Base-by-base conservation (phyloP, 2,888 invertebrate genomes). In the Trachelus stipa region DNA sequence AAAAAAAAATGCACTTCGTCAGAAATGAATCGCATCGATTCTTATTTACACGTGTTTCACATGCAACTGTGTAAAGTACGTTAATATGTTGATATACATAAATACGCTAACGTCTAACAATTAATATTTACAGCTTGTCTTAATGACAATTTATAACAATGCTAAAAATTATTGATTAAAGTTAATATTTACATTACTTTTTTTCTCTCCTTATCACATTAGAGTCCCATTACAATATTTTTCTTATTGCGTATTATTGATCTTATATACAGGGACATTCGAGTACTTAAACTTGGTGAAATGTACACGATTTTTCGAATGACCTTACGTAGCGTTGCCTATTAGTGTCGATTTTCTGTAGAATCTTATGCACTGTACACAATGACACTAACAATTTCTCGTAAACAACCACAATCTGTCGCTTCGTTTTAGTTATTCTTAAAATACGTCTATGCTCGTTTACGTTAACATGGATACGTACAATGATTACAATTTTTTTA, bases 181-280 rank as follows among this genome's bases (percentile, higher is more conserved):
- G 40, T 33, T 69, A 37, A 40, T 84, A 84, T 85, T 40, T 85
- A 85, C 85, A 85, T 80, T 77, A 75, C 77, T 12, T 15, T 12
- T 3, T 35, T 23, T 73, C 9, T 34, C 23, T 12, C 34, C 34
- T 30, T 73, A 30, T 73, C 73, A 73, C 34, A 35, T 73, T 73
- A 56, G 23, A 56, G 9, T 56, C 23, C 56, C 23, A 9, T 56
- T 56, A 56, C 56, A 56, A 23, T 56, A 23, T 73, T 0, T 11
- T 73, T 34, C 73, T 73, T 30, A 34, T 11, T n/a, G 23, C 68
- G 71, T 69, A 73, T 75, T 74, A 12, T 74, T 75, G 74, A 77
- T 69, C 35, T 34, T 86, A 85, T 85, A 79, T 85, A 85, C 85
- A 85, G 71, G 56, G 80, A 81, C 84, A 81, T 85, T 80, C 82